These are phyloP conservation scores for Metopolophium dirhodum DNA, from an alignment of 1,140 invertebrate species.

Conservation along the genomic window DNA sequence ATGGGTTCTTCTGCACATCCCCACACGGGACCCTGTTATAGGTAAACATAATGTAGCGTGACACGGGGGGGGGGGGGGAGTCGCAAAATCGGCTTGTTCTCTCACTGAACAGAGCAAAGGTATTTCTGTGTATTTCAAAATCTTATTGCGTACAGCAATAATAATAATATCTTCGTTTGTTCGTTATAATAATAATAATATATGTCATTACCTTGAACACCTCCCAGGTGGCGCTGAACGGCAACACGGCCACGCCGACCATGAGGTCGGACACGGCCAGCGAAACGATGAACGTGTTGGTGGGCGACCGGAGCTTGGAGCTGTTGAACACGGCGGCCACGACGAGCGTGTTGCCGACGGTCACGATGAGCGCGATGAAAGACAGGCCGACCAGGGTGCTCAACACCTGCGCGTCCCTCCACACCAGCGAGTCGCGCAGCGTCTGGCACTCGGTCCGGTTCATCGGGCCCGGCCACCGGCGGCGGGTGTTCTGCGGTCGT, in stretches of 20 bases:
- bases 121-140: no score
- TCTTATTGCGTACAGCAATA: no score
- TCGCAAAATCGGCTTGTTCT: no score
- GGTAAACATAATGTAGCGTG: no score
- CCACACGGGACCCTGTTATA: no score
- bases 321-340: slow-evolving; percentile 89
- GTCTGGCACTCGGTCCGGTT: slow-evolving; percentile 78
- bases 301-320: slow-evolving; percentile 87
- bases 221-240: slow-evolving; percentile 87
- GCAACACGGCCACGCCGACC: slow-evolving; percentile 88
- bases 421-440: slow-evolving; percentile 76
- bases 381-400: slow-evolving; percentile 78
- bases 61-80: no score
- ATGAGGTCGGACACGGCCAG: slow-evolving; percentile 91
- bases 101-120: no score
- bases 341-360: slow-evolving; percentile 88
- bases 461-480: slow-evolving; percentile 62
- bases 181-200: no score
- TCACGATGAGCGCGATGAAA: slow-evolving; percentile 84
- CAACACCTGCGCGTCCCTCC: slow-evolving; percentile 77
- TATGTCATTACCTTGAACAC: slow-evolving; percentile 75
- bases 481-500: not conserved
- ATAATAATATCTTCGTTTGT: no score
- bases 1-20: no score
- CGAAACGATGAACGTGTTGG: slow-evolving; percentile 94